These are phyloP conservation scores for Cheilosia urbana DNA, from an alignment of 2,888 invertebrate species.

Conservation along the genomic window DNA sequence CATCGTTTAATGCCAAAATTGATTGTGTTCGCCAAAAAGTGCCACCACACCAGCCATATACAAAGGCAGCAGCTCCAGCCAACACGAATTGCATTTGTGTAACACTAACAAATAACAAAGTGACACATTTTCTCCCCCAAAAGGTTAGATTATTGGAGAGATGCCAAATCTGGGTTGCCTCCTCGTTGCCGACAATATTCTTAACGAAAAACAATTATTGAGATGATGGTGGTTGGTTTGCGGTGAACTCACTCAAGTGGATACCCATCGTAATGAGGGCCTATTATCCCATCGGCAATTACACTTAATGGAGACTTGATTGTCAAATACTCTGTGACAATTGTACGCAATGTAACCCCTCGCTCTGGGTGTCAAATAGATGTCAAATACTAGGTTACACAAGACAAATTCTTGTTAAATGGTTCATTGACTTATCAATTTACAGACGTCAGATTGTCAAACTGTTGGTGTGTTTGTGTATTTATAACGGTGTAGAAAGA, in stretches of 20 bases:
- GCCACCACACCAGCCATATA: constrained; percentile 23
- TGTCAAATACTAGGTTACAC: constrained; percentile 31
- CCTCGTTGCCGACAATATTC: constrained; percentile 33
- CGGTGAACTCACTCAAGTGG: constrained; percentile 41
- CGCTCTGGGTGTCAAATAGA: constrained; percentile 6
- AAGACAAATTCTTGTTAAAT: constrained; percentile 4
- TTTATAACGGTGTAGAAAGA: constrained; percentile 29
- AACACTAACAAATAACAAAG: constrained; percentile 37
- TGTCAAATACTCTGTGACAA: constrained; percentile 51
- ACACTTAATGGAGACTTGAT: constrained; percentile 50
- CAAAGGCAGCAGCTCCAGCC: constrained; percentile 9
- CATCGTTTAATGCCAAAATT: constrained; percentile 67
- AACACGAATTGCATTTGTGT: constrained; percentile 65
- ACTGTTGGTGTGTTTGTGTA: neutral
- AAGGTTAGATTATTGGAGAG: constrained; percentile 57
- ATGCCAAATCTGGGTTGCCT: constrained; percentile 47
- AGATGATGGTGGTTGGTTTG: constrained; percentile 13
- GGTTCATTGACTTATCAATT: constrained; percentile 22
- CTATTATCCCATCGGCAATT: constrained; percentile 56
- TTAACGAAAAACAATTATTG: constrained; percentile 65
- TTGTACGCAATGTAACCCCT: constrained; percentile 19
- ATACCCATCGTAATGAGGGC: constrained; percentile 46
- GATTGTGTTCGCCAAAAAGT: constrained; percentile 58
- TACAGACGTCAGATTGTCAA: constrained; percentile 17
- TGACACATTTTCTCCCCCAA: constrained; percentile 59